Evolutionary conservation across 1,140 invertebrate genomes (phyloP).

Genomic region (Drosophila nannoptera): DNA sequence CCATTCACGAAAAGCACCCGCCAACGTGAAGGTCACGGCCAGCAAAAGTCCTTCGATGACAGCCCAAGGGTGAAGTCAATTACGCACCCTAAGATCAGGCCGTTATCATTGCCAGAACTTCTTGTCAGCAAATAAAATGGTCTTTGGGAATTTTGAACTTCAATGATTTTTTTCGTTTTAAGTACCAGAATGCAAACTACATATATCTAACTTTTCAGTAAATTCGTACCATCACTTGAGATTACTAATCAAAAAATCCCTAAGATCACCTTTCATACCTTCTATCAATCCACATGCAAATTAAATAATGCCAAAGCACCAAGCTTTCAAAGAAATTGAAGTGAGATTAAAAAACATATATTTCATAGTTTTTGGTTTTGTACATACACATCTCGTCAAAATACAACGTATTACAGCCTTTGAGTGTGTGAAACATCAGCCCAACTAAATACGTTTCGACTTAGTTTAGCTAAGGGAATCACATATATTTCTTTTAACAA

Average conservation of each 20-base stretch:
- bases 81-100: not conserved
- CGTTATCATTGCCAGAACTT: not conserved
- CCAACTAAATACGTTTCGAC: not conserved
- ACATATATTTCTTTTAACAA: constrained; percentile 6
- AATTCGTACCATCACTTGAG: too few relatives aligned
- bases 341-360: not conserved
- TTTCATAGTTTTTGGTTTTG: constrained; percentile 2
- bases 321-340: not conserved
- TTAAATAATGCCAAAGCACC: not conserved
- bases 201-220: too few relatives aligned
- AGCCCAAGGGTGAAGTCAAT: constrained; percentile 15
- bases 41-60: not conserved
- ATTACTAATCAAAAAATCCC: too few relatives aligned
- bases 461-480: not conserved
- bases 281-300: too few relatives aligned
- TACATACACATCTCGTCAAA: constrained; percentile 9
- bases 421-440: not conserved
- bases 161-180: too few relatives aligned
- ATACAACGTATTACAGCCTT: constrained; percentile 41
- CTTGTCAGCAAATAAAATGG: not conserved
- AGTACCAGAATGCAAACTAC: too few relatives aligned
- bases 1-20: constrained; percentile 83
- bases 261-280: not conserved
- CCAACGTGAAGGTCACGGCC: constrained; percentile 72
- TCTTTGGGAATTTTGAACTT: not conserved